phyloP scores from a whole-genome alignment of 2,113 vertebrate species.

The Chionis minor region DNA sequence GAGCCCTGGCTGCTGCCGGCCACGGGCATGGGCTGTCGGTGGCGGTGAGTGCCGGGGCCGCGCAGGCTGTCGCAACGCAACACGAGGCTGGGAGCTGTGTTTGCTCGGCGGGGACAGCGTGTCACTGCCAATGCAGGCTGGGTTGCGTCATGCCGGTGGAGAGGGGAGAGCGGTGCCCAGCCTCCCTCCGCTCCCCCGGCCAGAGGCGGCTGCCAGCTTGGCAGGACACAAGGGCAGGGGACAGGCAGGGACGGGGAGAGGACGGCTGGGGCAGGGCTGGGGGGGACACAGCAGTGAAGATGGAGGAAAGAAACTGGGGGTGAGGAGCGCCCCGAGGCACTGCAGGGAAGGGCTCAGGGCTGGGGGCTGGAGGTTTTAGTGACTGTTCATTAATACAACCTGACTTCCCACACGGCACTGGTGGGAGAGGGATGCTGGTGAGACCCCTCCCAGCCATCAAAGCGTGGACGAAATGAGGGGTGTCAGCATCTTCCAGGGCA shows the following conservation, averaged over 20 bases:
- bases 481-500: background rate
- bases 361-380: background rate
- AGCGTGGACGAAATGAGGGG: background rate
- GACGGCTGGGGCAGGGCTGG: fast-evolving
- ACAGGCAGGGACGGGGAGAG: background rate
- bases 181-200: fast-evolving
- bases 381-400: background rate
- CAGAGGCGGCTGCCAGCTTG: background rate
- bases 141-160: background rate
- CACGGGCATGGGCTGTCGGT: fast-evolving
- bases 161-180: background rate
- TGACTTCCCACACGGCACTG: fast-evolving
- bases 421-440: background rate
- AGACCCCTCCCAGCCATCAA: background rate
- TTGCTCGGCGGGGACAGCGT: background rate
- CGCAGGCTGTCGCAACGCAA: background rate
- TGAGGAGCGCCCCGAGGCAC: fast-evolving
- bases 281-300: background rate
- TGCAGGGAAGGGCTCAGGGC: background rate
- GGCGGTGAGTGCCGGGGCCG: background rate
- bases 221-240: background rate
- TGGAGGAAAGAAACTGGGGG: background rate
- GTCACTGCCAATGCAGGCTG: fast-evolving
- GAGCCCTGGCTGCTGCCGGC: background rate
- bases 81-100: background rate